Conservation (phyloP, 2,797 vertebrate species). For the Tenualosa ilisha region DNA sequence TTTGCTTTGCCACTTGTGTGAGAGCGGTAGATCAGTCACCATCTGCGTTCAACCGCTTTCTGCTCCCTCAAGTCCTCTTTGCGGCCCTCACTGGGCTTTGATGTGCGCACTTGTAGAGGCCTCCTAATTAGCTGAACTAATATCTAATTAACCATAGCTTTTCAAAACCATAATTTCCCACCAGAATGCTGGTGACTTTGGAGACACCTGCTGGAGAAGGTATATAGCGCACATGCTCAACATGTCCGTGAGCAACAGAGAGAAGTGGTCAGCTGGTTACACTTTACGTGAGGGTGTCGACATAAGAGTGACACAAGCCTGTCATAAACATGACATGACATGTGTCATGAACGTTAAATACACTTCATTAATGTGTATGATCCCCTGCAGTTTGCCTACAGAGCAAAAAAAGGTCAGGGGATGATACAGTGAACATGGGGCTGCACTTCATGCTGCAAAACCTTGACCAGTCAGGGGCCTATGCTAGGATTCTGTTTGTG, state of each 20-base stretch:
- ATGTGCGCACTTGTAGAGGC: constrained; percentile 44
- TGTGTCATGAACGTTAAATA: too few species aligned
- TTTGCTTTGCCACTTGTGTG: constrained; percentile 33
- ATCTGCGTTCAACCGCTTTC: neutral
- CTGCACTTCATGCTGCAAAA: too few species aligned
- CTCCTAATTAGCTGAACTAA: constrained; percentile 46
- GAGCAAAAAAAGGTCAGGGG: too few species aligned
- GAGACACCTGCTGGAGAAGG: constrained; percentile 37
- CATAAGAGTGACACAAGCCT: too few species aligned
- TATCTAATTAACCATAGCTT: constrained; percentile 43
- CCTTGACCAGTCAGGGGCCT: too few species aligned
- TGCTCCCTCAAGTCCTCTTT: constrained; percentile 40
- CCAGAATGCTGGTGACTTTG: constrained; percentile 7
- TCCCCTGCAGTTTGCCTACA: too few species aligned
- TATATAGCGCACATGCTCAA: neutral
- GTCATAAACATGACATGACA: too few species aligned
- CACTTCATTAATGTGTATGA: too few species aligned
- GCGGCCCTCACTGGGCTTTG: constrained; percentile 33
- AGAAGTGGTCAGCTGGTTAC: too few species aligned
- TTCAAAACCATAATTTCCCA: neutral
- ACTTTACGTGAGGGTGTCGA: too few species aligned
- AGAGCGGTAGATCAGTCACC: neutral
- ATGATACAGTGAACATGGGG: too few species aligned
- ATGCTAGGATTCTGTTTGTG: too few species aligned
- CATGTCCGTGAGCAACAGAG: neutral